Base-by-base conservation (phyloP, 2,888 invertebrate genomes). In the Andrena bicolor region DNA sequence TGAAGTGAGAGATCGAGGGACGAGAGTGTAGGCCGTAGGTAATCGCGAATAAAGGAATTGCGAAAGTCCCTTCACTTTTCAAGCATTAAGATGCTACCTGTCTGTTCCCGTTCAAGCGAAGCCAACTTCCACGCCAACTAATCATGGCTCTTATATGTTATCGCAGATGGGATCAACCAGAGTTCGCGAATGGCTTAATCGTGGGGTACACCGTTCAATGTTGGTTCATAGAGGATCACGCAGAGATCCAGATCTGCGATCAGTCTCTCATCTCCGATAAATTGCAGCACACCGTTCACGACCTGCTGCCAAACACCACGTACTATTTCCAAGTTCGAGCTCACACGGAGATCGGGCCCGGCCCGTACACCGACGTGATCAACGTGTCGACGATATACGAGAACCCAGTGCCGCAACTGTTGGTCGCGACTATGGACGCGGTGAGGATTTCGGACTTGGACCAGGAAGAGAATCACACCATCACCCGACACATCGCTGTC, bases 91-190 rank as follows among this genome's bases (percentile, higher is more conserved):
- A 41, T 41, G 41, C 41, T 16, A 41, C 13, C 13, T 41, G 13
- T 13, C 41, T 41, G 41, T 41, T 16, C 16, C 41, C 13, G 20
- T 51, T 51, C 8, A 51, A 51, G 20, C 0, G 41, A 16, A 51
- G 20, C 51, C 2, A 20, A 51, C 20, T 51, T 51, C n/a, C 8
- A 8, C 51, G 53, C 20, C 0, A 20, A 68, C 53, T 32, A 20
- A n/a, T 7, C n/a, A 2, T 86, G 90, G 6, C 68, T 41, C 10
- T 63, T 28, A 20, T 48, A 7, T 66, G 96, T 0, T 95, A 96
- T 87, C 96, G 97, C 86, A 96, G 98, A 6, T 99, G 99, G 99
- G 96, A 96, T 84, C 94, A 95, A 0, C 98, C 99, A 0, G 93
- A 94, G 53, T 95, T 95, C 74, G 95, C 96, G 2, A 98, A 98